Evolutionary conservation across 2,797 vertebrate genomes (phyloP).

Genomic region (Hybognathus amarus): DNA sequence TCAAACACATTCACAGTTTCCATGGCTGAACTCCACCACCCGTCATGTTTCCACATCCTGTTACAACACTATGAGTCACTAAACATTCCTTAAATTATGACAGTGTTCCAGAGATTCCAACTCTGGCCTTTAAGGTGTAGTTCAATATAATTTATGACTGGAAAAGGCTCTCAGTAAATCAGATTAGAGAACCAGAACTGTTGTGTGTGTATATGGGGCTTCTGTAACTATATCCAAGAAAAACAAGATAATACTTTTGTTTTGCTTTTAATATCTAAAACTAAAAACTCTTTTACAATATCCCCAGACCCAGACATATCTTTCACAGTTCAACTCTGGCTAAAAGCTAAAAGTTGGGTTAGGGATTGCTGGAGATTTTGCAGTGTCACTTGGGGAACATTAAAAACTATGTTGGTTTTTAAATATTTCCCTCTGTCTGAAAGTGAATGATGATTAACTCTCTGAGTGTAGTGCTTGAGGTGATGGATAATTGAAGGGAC

Average conservation of each 20-base stretch:
- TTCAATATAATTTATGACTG: background rate
- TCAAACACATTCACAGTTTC: conserved; percentile 11
- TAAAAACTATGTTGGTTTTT: background rate
- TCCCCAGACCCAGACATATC: background rate
- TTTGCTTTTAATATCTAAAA: background rate
- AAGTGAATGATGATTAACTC: conserved; percentile 38
- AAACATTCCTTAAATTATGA: background rate
- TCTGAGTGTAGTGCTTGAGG: background rate
- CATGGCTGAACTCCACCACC: background rate
- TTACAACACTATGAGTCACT: background rate
- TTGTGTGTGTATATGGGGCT: too few relatives aligned
- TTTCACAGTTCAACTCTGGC: background rate
- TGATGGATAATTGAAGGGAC: conserved; percentile 19
- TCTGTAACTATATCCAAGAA: background rate
- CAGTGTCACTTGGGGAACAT: background rate
- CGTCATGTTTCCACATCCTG: conserved; percentile 12
- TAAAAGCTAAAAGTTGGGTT: background rate
- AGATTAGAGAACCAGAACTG: too few relatives aligned
- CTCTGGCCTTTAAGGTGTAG: background rate
- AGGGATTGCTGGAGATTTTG: background rate
- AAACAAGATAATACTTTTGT: background rate
- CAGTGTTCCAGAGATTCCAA: background rate
- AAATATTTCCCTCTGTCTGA: conserved; percentile 12
- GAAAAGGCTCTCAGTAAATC: too few relatives aligned
- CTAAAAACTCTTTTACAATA: background rate